Evolutionary conservation across 2,113 vertebrate species (phyloP), one percentile per base, ranked within the genome.

Genomic region (Anthoscopus minutus): DNA sequence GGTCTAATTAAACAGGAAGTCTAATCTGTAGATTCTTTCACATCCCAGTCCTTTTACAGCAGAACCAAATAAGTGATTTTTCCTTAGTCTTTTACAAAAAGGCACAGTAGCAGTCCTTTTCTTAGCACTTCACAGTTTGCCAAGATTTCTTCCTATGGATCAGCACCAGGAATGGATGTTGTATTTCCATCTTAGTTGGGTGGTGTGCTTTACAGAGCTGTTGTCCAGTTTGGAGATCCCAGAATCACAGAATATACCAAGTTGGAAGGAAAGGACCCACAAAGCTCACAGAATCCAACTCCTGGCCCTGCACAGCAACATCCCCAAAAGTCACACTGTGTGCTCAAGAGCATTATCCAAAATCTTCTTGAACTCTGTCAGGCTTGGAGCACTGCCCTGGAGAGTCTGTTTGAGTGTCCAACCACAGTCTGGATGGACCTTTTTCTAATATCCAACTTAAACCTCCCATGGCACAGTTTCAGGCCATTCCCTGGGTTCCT

Each of bases 1-100:
- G n/a, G 50, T 6, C 23, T 77, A 71, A 95, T 93, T 97, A 94
- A 85, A 89, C 53, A 89, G 42, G 71, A 92, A 92, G 27, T 61
- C 54, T 96, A 35, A 82, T 89, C 81, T 80, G 58, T 85, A 73
- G 71, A 25, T 82, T 42, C 54, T 80, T 80, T 65, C 0, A 6
- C 10, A 5, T 69, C 22, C 24, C 33, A 44, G 21, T 69, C 11
- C 21, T 57, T 77, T 89, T 86, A 57, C 80, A 62, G 19, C 44
- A 45, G 54, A 92, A 72, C 7, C 9, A 58, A 88, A n/a, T 31
- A 89, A 53, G 23, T 50, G 66, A 28, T 79, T 87, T 93, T 88
- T 65, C 45, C 21, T 73, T 70, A 50, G 12, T n/a, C 47, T 93
- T 66, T 67, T 45, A n/a, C 15, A 40, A 65, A 72, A 85, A 53